phyloP scores from a whole-genome alignment of 2,113 vertebrate species.

The Craseonycteris thonglongyai region DNA sequence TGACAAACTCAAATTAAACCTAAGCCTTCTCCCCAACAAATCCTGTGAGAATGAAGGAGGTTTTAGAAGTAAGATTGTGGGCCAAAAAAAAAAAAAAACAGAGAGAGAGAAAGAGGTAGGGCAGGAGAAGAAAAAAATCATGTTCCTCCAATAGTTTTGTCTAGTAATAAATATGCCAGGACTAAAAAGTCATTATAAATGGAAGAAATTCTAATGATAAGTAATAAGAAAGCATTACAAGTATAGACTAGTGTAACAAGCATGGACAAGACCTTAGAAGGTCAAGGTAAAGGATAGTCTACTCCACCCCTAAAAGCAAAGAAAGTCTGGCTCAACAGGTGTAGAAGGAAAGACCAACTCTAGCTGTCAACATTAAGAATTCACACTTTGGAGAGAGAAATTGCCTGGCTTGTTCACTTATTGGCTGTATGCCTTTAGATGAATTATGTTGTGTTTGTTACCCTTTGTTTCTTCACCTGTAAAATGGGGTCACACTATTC shows the following conservation, averaged over 20 bases:
- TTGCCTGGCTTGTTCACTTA: not conserved
- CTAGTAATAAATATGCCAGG: not conserved
- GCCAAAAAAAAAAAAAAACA: not conserved
- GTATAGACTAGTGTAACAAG: not conserved
- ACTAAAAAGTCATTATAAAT: not conserved
- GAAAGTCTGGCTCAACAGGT: not conserved
- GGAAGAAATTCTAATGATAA: not conserved
- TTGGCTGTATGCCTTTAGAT: not conserved
- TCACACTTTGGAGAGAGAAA: not conserved
- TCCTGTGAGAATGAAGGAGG: not conserved
- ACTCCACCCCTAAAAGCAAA: not conserved
- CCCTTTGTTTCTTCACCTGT: not conserved
- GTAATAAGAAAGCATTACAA: not conserved
- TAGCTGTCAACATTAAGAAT: not conserved
- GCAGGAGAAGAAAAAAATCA: not conserved
- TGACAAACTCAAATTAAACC: not conserved
- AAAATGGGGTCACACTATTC: not conserved
- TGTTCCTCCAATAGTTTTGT: not conserved
- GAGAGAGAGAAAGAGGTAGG: rapidly evolving
- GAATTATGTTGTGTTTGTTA: not conserved
- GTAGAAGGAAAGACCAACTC: not conserved
- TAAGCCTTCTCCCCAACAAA: not conserved
- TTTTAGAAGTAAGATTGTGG: not conserved
- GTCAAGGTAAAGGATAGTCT: not conserved
- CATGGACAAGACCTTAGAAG: not conserved